These are phyloP conservation scores for Odocoileus virginianus DNA, from an alignment of 2,113 vertebrate genomes.

Conservation along the genomic window DNA sequence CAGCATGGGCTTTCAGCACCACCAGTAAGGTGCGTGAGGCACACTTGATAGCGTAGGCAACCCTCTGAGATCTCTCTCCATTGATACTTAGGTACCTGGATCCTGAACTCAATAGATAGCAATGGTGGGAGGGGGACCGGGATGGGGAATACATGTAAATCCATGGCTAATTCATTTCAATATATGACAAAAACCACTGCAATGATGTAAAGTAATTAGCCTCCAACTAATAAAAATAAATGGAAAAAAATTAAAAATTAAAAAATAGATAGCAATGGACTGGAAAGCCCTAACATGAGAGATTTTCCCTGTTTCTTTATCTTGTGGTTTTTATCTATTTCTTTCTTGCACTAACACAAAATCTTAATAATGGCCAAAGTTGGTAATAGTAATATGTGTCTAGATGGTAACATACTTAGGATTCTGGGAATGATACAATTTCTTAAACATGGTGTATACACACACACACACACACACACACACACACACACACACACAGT, in stretches of 20 bases:
- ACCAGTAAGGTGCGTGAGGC: background rate
- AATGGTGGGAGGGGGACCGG: background rate
- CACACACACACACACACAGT: background rate
- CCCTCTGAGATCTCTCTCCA: background rate
- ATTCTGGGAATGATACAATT: background rate
- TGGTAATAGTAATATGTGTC: background rate
- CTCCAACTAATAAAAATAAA: no score
- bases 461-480: no score
- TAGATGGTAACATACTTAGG: background rate
- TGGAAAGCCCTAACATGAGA: background rate
- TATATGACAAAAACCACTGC: no score
- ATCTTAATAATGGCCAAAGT: background rate
- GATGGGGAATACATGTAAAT: no score
- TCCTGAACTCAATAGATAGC: background rate
- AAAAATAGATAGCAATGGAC: background rate
- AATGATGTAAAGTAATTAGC: no score
- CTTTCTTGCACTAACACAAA: background rate
- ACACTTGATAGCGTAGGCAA: no score
- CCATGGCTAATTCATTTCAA: no score
- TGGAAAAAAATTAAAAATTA: no score
- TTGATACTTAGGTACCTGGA: background rate
- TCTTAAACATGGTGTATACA: background rate
- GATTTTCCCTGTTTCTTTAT: background rate
- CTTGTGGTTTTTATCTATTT: background rate
- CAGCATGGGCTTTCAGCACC: background rate